Evolutionary conservation across 2,113 vertebrate species (phyloP), one percentile per base, ranked within the genome.

Genomic region (Siphamia tubifer): DNA sequence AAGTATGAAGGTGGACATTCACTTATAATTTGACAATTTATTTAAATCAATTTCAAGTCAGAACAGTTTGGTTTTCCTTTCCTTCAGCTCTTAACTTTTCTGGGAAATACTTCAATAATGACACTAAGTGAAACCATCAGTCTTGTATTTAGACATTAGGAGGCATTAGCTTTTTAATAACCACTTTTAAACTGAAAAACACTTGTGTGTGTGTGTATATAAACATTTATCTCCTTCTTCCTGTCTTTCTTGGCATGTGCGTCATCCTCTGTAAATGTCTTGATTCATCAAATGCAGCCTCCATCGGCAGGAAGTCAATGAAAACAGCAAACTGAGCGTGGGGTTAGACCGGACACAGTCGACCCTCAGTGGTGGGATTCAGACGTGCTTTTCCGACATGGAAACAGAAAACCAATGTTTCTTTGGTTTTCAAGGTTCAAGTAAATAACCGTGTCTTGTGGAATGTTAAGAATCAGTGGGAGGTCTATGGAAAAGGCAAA

Each of bases 261-360:
- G 5, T 27, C 2, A 1, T 13, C 24, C 45, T 13, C 12, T 51
- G 39, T 62, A 12, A 69, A 67, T 63, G 54, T 44, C 21, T 53
- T 16, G 25, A 72, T 60, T 74, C 65, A 65, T 53, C 1, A 35
- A n/a, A 42, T 5, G 5, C 11, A 5, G 23, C 52, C n/a, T 9
- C 36, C 38, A 28, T 12, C 2, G 9, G 34, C 27, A 47, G 44
- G 47, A 36, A 30, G 36, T 76, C 76, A 79, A 28, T 48, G 12
- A 35, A 72, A 81, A 53, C 43, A 56, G 17, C 0, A 0, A 17
- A 40, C 47, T 61, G 4, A 28, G 54, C 34, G 39, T 65, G 3
- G 23, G 27, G 31, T 35, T 8, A 15, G 28, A 31, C 21, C 25
- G 21, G 38, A 56, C 15, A 16, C 53, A 58, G 39, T 10, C 40